These are phyloP conservation scores for Nomada ferruginata DNA, from an alignment of 2,888 invertebrate species.

Conservation along the genomic window DNA sequence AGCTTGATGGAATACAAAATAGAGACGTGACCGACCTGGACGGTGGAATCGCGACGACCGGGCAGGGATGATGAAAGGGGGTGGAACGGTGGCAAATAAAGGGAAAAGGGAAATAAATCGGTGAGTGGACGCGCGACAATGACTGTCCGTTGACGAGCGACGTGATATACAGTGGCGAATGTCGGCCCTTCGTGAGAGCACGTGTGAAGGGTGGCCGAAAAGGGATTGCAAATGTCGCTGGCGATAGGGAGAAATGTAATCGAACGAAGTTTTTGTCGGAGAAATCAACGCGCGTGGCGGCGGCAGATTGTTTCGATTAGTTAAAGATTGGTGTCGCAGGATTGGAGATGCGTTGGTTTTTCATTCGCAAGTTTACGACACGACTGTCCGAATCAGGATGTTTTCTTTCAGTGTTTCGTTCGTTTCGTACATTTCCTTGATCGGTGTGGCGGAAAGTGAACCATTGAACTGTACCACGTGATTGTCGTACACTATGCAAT, in stretches of 20 bases:
- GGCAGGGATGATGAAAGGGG: constrained; percentile 34
- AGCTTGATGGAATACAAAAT: constrained; percentile 73
- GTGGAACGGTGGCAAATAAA: constrained; percentile 13
- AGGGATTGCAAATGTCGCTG: constrained; percentile 9
- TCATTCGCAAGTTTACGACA: too few relatives aligned
- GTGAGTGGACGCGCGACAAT: constrained; percentile 1
- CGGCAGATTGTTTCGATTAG: too few relatives aligned
- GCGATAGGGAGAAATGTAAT: constrained; percentile 9
- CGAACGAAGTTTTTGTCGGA: neutral
- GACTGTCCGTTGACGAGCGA: constrained; percentile 18
- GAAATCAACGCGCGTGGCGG: too few relatives aligned
- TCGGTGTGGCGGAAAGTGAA: too few relatives aligned
- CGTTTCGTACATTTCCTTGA: too few relatives aligned
- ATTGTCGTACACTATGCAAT: too few relatives aligned
- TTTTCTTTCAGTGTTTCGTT: too few relatives aligned
- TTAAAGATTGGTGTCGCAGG: too few relatives aligned
- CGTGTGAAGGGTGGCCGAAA: constrained; percentile 1
- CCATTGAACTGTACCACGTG: too few relatives aligned
- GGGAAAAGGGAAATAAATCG: constrained; percentile 26
- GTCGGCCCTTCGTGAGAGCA: constrained; percentile 1
- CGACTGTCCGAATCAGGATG: too few relatives aligned
- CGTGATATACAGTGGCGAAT: constrained; percentile 15
- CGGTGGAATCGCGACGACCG: neutral
- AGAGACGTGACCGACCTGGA: constrained; percentile 65
- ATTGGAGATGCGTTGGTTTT: too few relatives aligned